Percentiles rank a stretch among this genome's conserved stretches.
phyloP scores from a whole-genome alignment of 2,113 vertebrate species.

The Oenanthe oenanthe region DNA sequence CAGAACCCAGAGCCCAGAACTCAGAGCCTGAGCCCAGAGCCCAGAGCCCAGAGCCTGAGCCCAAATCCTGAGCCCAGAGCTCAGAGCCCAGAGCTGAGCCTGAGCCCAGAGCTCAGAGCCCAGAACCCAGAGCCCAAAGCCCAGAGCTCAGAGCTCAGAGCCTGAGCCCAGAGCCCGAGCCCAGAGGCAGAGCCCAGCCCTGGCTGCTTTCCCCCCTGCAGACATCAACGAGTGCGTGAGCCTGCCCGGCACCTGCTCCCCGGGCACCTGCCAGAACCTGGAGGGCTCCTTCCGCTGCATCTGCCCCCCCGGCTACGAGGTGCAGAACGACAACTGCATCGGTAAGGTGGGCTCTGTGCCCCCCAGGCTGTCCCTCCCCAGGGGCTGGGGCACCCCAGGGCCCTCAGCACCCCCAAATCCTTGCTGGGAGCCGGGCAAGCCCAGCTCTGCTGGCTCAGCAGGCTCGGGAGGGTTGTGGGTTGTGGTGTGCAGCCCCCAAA shows the following conservation, averaged over 20 bases:
- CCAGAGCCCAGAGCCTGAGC: too few species aligned
- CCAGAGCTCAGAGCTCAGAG: background rate
- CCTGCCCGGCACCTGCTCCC: slow-evolving; percentile 85
- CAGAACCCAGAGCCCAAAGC: too few species aligned
- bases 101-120: too few species aligned
- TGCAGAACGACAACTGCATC: slow-evolving; percentile 91
- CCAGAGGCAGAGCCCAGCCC: background rate
- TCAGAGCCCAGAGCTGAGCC: too few species aligned
- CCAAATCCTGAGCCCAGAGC: too few species aligned
- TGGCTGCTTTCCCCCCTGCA: slow-evolving; percentile 33
- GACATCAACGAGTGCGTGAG: slow-evolving; percentile 92
- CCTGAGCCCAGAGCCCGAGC: too few species aligned
- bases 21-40: too few species aligned
- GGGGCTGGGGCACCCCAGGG: background rate
- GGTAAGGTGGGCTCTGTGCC: slow-evolving; percentile 72
- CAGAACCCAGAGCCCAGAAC: too few species aligned
- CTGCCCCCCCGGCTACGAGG: slow-evolving; percentile 89
- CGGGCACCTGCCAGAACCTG: slow-evolving; percentile 93
- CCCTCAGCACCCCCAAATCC: background rate
- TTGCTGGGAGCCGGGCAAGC: background rate
- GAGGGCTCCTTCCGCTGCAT: slow-evolving; percentile 94
- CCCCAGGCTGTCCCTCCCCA: background rate
- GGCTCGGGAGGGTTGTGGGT: background rate
- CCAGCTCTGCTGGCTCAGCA: accelerated
- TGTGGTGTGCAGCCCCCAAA: background rate